Percentiles rank a stretch among this genome's conserved stretches.
These are phyloP conservation scores for Eledona agricola DNA, from an alignment of 2,888 invertebrate species.

Conservation along the genomic window DNA sequence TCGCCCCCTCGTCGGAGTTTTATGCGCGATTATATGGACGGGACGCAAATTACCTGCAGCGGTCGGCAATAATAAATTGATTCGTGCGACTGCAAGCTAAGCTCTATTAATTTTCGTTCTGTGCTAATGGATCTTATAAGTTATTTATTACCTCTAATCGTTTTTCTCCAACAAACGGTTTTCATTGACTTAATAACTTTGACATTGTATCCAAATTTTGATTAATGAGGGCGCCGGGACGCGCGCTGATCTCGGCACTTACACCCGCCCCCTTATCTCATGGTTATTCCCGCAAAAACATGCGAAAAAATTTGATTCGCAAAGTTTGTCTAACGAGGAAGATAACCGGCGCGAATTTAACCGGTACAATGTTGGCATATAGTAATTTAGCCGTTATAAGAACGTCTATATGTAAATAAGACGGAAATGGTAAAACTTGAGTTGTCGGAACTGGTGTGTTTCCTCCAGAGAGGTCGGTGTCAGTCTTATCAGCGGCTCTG, in stretches of 20 bases:
- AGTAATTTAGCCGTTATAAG: conserved; percentile 50
- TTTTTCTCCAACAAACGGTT: conserved; percentile 44
- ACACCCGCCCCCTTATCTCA: conserved; percentile 4
- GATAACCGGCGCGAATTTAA: conserved; percentile 34
- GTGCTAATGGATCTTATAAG: conserved; percentile 57
- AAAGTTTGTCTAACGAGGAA: neutral
- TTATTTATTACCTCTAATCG: conserved; percentile 56
- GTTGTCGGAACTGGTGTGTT: conserved; percentile 50
- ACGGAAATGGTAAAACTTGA: conserved; percentile 52
- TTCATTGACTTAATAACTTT: conserved; percentile 35
- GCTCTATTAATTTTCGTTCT: conserved; percentile 59
- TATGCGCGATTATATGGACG: conserved; percentile 38
- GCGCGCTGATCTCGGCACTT: conserved; percentile 13
- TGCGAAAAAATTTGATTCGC: conserved; percentile 5
- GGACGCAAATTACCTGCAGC: conserved; percentile 29
- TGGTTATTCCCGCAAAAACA: neutral
- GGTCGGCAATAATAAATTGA: conserved; percentile 45
- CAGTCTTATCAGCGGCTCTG: conserved; percentile 52
- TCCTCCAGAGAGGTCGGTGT: conserved; percentile 49
- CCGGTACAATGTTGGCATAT: conserved; percentile 45
- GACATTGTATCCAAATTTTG: conserved; percentile 33
- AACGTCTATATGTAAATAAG: conserved; percentile 49
- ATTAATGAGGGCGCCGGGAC: conserved; percentile 19
- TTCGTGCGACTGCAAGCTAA: conserved; percentile 40
- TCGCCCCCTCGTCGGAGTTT: conserved; percentile 40